Evolutionary conservation across 2,888 invertebrate species (phyloP), one percentile per base, ranked within the genome.

Genomic region (Caenorhabditis macrosperma): DNA sequence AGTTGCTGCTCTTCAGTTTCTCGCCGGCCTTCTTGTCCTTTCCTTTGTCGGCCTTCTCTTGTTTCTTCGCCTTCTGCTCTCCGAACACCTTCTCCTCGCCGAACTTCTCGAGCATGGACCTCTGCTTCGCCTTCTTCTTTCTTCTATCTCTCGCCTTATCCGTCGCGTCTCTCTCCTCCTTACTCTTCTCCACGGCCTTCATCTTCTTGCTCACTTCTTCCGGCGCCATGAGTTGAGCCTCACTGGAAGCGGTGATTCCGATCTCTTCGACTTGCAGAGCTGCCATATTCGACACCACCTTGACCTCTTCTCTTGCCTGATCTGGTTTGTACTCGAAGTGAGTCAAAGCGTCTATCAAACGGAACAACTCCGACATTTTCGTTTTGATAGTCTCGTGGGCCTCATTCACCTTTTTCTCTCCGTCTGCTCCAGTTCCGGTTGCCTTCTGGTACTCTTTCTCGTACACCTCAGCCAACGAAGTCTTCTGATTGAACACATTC

Each of bases 231-330:
- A 88, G 81, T 17, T 87, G 86, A 2, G 82, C 82, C 30, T 85
- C 87, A 4, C 85, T 82, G 4, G 87, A 83, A n/a, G 94, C 94
- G 6, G 95, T 93, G 0, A 97, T 97, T 0, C 96, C 96, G 7
- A 97, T 96, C 92, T 99, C 98, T 91, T 99, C 99, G 94, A 97
- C 95, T 33, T 93, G 93, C 60, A 98, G 94, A 0, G 96, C 95
- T 1, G 97, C 95, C 81, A 95, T 93, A 91, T 99, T 97, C 76
- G 94, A 95, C 5, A 98, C 93, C 77, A 99, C 94, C 92, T 95
- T 95, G 1, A 96, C 92, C 88, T 98, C 97, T 0, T 96, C 95
- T 54, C 57, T 61, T 2, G 78, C 67, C 38, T 74, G 54, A 5
- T 83, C 81, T 12, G 98, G 97, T 52, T 96, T 96, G 89, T 95